A percentile compares a stretch with the other conserved stretches of the same genome.
Evolutionary conservation across 2,113 vertebrate genomes (phyloP).

Genomic region (Gadus macrocephalus): DNA sequence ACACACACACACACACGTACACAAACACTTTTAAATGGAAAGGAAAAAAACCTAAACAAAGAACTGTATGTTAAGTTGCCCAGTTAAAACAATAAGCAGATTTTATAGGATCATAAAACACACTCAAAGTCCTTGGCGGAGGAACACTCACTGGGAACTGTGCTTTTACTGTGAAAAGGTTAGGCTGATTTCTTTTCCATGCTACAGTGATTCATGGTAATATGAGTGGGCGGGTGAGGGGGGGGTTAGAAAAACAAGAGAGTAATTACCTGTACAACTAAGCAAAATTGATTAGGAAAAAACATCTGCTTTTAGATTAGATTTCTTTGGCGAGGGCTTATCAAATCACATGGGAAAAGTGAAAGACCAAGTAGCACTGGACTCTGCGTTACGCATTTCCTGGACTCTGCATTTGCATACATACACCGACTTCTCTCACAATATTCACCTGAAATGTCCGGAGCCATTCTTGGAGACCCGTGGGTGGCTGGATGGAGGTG

Average conservation of each 20-base stretch:
- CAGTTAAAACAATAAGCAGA: not conserved
- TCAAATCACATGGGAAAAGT: not conserved
- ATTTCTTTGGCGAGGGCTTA: conserved; percentile 28
- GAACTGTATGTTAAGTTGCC: no score
- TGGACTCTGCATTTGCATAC: no score
- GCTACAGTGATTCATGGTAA: conserved; percentile 56
- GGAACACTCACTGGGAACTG: conserved; percentile 14
- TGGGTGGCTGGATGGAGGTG: conserved; percentile 93
- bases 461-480: conserved; percentile 98
- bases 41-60: no score
- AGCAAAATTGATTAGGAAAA: conserved; percentile 55
- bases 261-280: conserved; percentile 57
- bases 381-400: no score
- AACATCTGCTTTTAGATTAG: conserved; percentile 61
- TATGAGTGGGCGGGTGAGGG: conserved; percentile 15
- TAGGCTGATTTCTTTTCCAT: conserved; percentile 56
- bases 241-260: conserved; percentile 53
- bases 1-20: no score
- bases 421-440: not conserved
- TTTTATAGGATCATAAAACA: conserved; percentile 15
- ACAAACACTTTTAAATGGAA: no score
- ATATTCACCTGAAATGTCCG: conserved; percentile 94
- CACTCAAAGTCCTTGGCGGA: conserved; percentile 9
- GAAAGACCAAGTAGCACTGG: not conserved
- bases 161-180: conserved; percentile 48